Percentiles rank a stretch among this genome's conserved stretches.
Evolutionary conservation across 2,888 invertebrate species (phyloP).

Genomic region (Phasia obesa): DNA sequence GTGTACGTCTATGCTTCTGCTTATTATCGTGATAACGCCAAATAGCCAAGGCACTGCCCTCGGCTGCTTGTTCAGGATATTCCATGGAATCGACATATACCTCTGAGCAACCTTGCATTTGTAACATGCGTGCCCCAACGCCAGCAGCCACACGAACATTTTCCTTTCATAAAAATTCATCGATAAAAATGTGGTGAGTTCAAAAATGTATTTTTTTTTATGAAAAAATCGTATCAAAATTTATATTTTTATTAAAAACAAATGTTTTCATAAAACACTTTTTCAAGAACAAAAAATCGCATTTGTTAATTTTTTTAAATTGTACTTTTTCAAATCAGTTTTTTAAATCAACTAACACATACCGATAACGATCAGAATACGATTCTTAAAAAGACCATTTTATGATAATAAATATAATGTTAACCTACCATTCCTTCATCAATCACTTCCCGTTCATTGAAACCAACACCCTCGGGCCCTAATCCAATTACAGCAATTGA

Average conservation of each 20-base stretch:
- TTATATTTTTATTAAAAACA: no score
- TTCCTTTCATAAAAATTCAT: conserved; percentile 81
- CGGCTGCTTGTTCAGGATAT: conserved; percentile 87
- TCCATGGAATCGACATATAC: conserved; percentile 86
- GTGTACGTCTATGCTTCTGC: conserved; percentile 82
- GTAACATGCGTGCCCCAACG: conserved; percentile 83
- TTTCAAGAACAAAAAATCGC: no score
- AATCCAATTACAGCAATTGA: conserved; percentile 87
- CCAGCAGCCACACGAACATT: conserved; percentile 87
- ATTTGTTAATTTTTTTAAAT: no score
- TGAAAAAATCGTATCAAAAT: no score
- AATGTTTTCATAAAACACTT: no score
- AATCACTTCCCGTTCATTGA: conserved; percentile 86
- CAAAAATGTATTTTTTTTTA: no score
- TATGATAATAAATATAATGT: neutral
- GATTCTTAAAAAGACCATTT: neutral
- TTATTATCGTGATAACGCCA: conserved; percentile 86
- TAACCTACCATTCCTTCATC: conserved; percentile 86
- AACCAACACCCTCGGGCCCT: conserved; percentile 85
- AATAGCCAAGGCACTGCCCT: conserved; percentile 85
- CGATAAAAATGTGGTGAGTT: no score
- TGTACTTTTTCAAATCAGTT: no score
- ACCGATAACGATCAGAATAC: neutral
- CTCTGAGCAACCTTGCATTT: conserved; percentile 83
- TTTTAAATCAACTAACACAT: neutral